These are phyloP conservation scores for Cydia fagiglandana DNA, from an alignment of 1,140 invertebrate species.

Conservation along the genomic window DNA sequence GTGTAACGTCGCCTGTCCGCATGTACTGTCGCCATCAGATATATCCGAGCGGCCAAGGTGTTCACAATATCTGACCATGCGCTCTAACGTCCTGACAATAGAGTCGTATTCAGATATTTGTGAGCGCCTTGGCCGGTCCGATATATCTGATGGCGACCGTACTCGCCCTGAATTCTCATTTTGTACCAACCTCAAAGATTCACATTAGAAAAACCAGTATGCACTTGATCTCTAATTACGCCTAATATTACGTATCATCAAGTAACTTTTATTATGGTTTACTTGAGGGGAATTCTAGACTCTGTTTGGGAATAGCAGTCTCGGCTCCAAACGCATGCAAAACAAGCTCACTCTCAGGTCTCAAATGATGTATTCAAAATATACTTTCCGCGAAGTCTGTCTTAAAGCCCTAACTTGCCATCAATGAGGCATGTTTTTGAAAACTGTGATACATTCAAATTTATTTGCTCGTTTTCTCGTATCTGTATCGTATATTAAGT, in stretches of 20 bases:
- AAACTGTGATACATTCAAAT: conserved; percentile 1
- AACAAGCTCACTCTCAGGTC: conserved; percentile 43
- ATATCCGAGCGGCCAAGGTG: no score
- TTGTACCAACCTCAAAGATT: not conserved
- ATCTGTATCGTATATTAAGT: not conserved
- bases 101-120: no score
- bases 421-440: not conserved
- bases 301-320: conserved; percentile 21
- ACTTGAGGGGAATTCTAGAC: not conserved
- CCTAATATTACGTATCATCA: no score
- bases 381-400: conserved; percentile 47
- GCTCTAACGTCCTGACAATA: no score
- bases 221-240: not conserved
- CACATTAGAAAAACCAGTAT: not conserved
- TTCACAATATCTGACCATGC: no score
- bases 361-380: conserved; percentile 40
- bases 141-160: no score
- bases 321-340: conserved; percentile 35
- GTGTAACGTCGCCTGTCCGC: conserved; percentile 57
- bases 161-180: conserved; percentile 36
- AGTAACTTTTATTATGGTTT: no score
- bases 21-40: no score
- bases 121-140: no score
- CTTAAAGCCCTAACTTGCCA: conserved; percentile 46
- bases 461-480: conserved; percentile 1